Conservation (phyloP, 1,140 invertebrate species). For the Helicoverpa armigera region DNA sequence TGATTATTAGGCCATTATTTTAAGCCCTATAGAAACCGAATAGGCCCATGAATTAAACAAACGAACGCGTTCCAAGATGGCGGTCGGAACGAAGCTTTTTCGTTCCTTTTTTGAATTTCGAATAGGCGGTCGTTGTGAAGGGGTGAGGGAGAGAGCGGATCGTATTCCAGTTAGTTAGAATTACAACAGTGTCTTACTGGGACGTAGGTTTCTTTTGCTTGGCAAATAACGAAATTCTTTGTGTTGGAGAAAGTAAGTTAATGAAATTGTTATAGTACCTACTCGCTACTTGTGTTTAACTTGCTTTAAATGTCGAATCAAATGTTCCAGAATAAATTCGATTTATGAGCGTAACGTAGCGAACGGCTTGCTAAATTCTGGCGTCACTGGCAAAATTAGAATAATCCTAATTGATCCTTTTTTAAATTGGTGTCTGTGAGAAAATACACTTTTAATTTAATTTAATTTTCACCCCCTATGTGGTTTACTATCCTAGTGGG, state of each 20-base stretch:
- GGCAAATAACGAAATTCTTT: not conserved
- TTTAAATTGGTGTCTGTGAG: no score
- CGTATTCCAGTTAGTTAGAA: conserved; percentile 54
- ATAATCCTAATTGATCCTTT: no score
- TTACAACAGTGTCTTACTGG: conserved; percentile 50
- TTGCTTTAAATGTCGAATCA: no score
- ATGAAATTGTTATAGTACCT: no score
- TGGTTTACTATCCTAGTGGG: no score
- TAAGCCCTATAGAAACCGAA: conserved; percentile 29
- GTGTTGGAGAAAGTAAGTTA: not conserved
- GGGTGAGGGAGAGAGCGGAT: conserved; percentile 48
- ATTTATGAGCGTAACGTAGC: no score
- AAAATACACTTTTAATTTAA: no score
- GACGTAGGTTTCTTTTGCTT: conserved; percentile 6
- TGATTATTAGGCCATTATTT: conserved; percentile 27
- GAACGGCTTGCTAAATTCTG: no score
- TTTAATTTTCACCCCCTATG: no score
- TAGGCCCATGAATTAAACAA: conserved; percentile 50
- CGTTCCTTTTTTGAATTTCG: conserved; percentile 72
- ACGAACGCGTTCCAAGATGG: conserved; percentile 63
- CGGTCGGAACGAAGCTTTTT: conserved; percentile 67
- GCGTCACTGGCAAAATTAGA: no score
- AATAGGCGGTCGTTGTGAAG: conserved; percentile 60
- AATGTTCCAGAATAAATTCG: no score
- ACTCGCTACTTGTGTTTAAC: no score